Base-by-base conservation (phyloP, 2,888 invertebrate species). In the Lithophane semibrunnea region DNA sequence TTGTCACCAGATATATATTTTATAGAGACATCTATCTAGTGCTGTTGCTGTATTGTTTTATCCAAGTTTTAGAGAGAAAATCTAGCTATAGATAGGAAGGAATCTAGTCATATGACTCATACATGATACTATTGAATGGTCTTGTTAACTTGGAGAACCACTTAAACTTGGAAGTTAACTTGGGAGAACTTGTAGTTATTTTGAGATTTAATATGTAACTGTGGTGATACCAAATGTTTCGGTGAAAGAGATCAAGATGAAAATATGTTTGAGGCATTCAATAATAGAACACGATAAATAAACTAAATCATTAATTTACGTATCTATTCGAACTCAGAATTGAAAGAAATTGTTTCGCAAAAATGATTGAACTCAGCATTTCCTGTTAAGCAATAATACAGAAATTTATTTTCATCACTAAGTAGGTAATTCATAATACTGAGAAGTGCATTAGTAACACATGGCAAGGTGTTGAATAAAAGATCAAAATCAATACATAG, bases 1-100 rank as follows among this genome's bases (percentile, higher is more conserved):
- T 84, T 85, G 78, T 79, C 79, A 70, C 49, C 49, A 63, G 9
- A 70, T 67, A 37, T 21, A 52, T 74, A 29, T 21, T 79, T 68
- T 71, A 64, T 70, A 75, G 60, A 64, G 70, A 63, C 44, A 61
- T 61, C 54, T 73, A 54, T 58, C 13, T 67, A 61, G 8, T 8
- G 18, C 18, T 21, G 49, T 2, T 61, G 7, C 29, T 56, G 13
- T 18, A 44, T 47, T 66, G n/a, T 47, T 5, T 24, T 56, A 47
- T 63, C 0, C 24, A 37, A 56, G 5, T 63, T 10, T 58, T 37
- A 0, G 0, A 60, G 7, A 10, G 0, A 37, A 29, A 58, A 60
- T 16, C 49, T 16, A 16, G 49, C 49, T 49, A 49, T 8, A 42
- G 21, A n/a, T 42, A 64, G 13, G 21, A 16, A 64, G 16, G 3